Conservation (phyloP, 2,797 vertebrate species). For the Tauraco hartlaubi region DNA sequence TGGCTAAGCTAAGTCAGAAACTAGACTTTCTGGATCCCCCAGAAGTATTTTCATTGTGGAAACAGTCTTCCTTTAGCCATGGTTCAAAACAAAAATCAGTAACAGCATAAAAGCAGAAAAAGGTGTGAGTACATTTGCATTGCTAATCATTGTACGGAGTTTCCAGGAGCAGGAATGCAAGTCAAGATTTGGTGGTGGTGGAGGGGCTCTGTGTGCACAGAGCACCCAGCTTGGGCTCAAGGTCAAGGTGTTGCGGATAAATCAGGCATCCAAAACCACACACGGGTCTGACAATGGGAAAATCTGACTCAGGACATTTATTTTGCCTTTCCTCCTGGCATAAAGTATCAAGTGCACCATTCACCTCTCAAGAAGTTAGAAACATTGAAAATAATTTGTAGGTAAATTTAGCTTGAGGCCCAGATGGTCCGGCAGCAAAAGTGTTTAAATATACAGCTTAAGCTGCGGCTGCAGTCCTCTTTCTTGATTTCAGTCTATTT, state of each 20-base stretch:
- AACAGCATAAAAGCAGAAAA: neutral
- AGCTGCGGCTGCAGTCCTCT: neutral
- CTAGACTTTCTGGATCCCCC: neutral
- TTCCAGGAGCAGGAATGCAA: neutral
- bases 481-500: constrained; percentile 28
- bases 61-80: neutral
- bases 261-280: neutral
- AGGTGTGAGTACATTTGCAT: neutral
- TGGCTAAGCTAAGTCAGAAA: neutral
- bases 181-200: neutral
- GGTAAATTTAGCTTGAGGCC: constrained; percentile 41
- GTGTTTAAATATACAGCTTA: constrained; percentile 34
- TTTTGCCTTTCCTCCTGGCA: neutral
- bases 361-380: constrained; percentile 22
- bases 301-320: neutral
- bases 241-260: neutral
- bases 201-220: neutral
- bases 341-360: constrained; percentile 12
- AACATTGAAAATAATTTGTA: constrained; percentile 34
- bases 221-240: neutral
- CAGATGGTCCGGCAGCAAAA: constrained; percentile 47
- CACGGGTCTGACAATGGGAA: neutral
- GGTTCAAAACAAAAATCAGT: neutral
- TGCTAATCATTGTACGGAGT: neutral
- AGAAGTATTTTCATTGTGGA: neutral